phyloP scores from a whole-genome alignment of 2,113 vertebrate species.

The Aleadryas rufinucha region DNA sequence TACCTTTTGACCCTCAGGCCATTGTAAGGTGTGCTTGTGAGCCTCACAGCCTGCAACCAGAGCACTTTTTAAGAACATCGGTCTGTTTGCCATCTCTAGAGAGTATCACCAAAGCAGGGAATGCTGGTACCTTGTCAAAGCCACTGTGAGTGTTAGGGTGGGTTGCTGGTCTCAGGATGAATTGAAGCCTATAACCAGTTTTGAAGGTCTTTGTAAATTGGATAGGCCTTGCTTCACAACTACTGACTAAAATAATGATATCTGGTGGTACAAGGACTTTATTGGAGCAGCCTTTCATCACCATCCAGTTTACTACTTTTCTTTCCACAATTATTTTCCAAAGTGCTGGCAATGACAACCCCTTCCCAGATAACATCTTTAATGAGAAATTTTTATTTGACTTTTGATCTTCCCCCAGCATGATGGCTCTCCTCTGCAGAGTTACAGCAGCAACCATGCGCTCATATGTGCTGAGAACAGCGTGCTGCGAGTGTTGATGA shows the following conservation, averaged over 20 bases:
- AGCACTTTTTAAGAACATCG: background rate
- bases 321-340: background rate
- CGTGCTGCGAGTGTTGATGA: background rate
- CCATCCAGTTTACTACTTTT: background rate
- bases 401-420: background rate
- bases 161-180: background rate
- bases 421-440: background rate
- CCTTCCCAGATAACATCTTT: background rate
- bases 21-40: background rate
- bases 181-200: background rate
- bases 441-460: background rate
- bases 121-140: background rate
- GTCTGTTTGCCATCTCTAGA: background rate
- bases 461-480: background rate
- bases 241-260: background rate
- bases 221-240: background rate
- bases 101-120: background rate
- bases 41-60: background rate
- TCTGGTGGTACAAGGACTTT: background rate
- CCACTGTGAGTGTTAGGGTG: background rate
- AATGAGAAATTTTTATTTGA: background rate
- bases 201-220: background rate
- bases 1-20: background rate
- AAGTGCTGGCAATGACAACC: background rate
- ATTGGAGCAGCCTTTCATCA: background rate